Conservation (phyloP, 1,140 invertebrate genomes). For the Drosophila paulistorum region DNA sequence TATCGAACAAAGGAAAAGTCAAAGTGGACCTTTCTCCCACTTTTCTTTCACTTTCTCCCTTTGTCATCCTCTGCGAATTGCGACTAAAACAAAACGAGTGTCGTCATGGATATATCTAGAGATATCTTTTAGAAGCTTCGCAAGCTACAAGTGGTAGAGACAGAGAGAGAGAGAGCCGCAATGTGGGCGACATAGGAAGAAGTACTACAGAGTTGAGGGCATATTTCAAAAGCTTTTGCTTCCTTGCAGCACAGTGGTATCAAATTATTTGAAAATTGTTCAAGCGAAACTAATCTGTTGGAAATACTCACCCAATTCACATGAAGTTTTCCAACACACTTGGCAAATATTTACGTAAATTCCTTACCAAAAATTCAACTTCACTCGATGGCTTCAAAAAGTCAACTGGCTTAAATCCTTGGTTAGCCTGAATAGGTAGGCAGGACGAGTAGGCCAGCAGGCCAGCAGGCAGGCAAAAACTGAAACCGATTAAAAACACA, state of each 20-base stretch:
- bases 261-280: background rate
- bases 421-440: background rate
- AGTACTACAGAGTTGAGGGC: background rate
- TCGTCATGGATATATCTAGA: slow-evolving; percentile 56
- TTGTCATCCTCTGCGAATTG: slow-evolving; percentile 64
- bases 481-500: slow-evolving; percentile 66
- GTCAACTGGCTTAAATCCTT: slow-evolving; percentile 43
- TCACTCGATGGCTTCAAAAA: slow-evolving; percentile 16
- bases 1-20: slow-evolving; percentile 41
- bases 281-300: background rate
- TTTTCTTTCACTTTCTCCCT: slow-evolving; percentile 11
- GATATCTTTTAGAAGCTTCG: background rate
- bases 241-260: slow-evolving; percentile 24
- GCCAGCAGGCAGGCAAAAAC: background rate
- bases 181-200: background rate
- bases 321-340: no score
- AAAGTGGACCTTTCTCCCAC: background rate
- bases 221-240: background rate
- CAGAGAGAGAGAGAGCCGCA: no score
- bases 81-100: slow-evolving; percentile 71
- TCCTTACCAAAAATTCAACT: slow-evolving; percentile 18
- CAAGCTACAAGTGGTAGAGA: background rate
- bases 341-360: background rate
- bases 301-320: no score
- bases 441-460: background rate